A percentile compares a stretch with the other conserved stretches of the same genome.
Conservation (phyloP, 2,888 invertebrate species). For the Diploptera punctata region DNA sequence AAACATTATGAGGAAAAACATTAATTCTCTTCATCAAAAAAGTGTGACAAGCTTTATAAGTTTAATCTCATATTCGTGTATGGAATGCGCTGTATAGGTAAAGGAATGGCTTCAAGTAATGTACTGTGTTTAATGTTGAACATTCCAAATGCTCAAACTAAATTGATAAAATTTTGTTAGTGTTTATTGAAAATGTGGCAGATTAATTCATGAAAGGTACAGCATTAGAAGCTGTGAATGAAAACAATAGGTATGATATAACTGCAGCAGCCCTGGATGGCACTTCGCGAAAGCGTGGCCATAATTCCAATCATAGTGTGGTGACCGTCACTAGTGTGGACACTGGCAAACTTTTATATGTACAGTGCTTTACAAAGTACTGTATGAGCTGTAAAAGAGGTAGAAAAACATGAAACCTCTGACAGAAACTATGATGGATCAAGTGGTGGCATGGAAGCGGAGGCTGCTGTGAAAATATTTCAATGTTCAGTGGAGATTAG, state of each 20-base stretch:
- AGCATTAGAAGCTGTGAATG: not conserved
- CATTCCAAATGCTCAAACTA: not conserved
- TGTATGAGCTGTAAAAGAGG: not conserved
- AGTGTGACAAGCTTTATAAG: not conserved
- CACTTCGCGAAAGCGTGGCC: constrained; percentile 17
- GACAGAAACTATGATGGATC: constrained; percentile 37
- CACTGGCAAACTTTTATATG: constrained; percentile 11
- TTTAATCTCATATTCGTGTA: not conserved
- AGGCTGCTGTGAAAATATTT: constrained; percentile 37
- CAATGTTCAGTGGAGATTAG: constrained; percentile 33
- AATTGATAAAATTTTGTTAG: not conserved
- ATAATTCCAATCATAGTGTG: not conserved
- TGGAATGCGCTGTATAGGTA: not conserved
- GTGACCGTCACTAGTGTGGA: constrained; percentile 2
- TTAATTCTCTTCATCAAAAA: not conserved
- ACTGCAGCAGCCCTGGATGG: constrained; percentile 1
- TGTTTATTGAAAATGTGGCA: not conserved
- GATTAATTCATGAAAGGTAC: not conserved
- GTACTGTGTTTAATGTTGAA: not conserved
- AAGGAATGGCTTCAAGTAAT: not conserved
- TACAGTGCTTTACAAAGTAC: not conserved
- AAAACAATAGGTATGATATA: not conserved
- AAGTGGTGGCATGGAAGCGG: constrained; percentile 42
- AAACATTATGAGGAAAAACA: no score
- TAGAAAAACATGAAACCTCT: constrained; percentile 34